Conservation (phyloP, 1,140 invertebrate species). For the Aricia agestis region DNA sequence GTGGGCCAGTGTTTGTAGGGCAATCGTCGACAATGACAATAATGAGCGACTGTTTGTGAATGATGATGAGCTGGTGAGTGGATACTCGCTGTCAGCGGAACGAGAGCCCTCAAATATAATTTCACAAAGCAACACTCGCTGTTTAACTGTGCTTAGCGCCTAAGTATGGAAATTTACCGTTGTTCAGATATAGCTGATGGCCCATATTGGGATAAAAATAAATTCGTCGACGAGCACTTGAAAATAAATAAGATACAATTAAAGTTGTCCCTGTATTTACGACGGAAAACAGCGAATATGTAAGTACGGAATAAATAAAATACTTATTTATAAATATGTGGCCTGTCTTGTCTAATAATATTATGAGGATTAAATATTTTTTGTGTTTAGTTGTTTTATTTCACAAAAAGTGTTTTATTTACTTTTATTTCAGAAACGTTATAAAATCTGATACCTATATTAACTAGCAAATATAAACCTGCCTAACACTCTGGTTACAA, state of each 20-base stretch:
- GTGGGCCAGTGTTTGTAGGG: background rate
- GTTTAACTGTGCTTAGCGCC: background rate
- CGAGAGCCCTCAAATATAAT: slow-evolving; percentile 11
- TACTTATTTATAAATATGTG: no score
- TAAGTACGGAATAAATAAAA: no score
- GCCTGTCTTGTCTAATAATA: no score
- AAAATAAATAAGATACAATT: background rate
- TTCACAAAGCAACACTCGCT: background rate
- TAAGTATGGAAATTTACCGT: background rate
- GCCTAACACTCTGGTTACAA: no score
- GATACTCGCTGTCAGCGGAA: background rate
- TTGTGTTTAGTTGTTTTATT: no score
- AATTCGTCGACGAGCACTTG: background rate
- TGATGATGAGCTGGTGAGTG: slow-evolving; percentile 11
- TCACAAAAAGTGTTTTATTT: no score
- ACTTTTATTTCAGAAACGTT: no score
- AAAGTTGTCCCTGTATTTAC: background rate
- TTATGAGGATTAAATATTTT: no score
- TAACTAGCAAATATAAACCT: no score
- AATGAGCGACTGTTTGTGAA: slow-evolving; percentile 14
- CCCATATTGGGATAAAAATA: background rate
- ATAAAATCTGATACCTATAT: no score
- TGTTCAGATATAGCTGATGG: background rate
- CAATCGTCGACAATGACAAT: slow-evolving; percentile 9
- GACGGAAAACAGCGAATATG: background rate